Percentiles rank a stretch among this genome's conserved stretches.
phyloP scores from a whole-genome alignment of 2,797 vertebrate genomes.

The Scarus forsteni region DNA sequence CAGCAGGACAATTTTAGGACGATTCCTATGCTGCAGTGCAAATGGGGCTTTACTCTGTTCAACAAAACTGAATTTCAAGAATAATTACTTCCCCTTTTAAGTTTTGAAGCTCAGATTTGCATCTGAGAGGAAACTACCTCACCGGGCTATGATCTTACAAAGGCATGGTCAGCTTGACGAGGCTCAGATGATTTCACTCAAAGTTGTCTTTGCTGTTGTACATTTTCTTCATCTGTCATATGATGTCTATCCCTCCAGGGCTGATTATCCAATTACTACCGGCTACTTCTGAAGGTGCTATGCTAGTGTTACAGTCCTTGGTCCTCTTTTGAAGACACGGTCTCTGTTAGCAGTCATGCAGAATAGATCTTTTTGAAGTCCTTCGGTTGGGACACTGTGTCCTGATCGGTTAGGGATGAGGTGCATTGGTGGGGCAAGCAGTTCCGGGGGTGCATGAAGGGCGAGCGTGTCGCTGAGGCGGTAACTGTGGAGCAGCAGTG shows the following conservation, averaged over 20 bases:
- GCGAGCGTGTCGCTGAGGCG: conserved; percentile 17
- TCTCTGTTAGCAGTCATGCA: conserved; percentile 35
- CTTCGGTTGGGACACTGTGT: conserved; percentile 43
- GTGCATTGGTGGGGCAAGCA: conserved; percentile 15
- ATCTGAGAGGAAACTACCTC: conserved; percentile 2
- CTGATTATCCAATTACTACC: conserved; percentile 50
- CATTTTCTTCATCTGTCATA: conserved; percentile 30
- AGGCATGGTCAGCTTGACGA: conserved; percentile 1
- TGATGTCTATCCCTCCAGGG: conserved; percentile 34
- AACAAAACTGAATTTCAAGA: too few relatives aligned
- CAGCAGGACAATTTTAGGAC: too few relatives aligned
- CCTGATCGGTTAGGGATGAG: conserved; percentile 31
- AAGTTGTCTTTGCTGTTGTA: neutral
- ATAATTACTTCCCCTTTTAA: neutral
- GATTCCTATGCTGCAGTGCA: neutral
- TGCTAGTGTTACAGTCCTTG: conserved; percentile 3
- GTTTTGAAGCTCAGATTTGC: neutral
- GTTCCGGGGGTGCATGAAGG: conserved; percentile 23
- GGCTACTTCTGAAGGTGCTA: conserved; percentile 28
- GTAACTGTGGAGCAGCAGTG: conserved; percentile 23
- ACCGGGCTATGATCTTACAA: neutral
- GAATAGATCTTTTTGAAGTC: conserved; percentile 30
- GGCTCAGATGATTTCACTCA: conserved; percentile 60
- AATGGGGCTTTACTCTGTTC: neutral
- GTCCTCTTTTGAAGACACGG: conserved; percentile 33